Conservation (phyloP, 2,888 invertebrate species). For the Adelphocoris suturalis region DNA sequence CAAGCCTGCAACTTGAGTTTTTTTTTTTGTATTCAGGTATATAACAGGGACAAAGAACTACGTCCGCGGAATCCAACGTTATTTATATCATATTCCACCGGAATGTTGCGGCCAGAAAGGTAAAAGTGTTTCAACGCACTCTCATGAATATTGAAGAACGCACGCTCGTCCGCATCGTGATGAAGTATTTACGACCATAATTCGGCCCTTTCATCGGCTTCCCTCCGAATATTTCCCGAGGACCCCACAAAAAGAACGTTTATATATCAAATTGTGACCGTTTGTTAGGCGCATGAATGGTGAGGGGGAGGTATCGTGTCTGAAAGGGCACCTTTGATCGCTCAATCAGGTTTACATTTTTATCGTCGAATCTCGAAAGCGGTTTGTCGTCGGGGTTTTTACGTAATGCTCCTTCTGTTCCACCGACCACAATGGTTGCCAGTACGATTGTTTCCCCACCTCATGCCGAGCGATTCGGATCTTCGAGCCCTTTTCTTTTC, state of each 20-base stretch:
- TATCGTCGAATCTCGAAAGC: constrained; percentile 35
- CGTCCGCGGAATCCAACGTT: not conserved
- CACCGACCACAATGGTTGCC: not conserved
- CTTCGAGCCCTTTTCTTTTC: not conserved
- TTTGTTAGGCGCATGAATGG: constrained; percentile 10
- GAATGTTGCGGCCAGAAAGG: constrained; percentile 1
- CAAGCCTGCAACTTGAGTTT: too few relatives aligned
- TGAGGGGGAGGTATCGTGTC: not conserved
- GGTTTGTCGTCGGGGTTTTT: not conserved
- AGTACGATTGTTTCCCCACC: constrained; percentile 1
- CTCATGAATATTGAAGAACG: constrained; percentile 31
- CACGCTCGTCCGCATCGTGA: constrained; percentile 17
- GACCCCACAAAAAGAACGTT: constrained; percentile 1
- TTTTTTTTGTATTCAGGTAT: too few relatives aligned
- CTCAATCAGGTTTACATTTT: constrained; percentile 28
- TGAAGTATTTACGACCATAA: constrained; percentile 32
- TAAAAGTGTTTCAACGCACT: constrained; percentile 29
- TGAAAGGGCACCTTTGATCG: constrained; percentile 42
- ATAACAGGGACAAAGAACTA: not conserved
- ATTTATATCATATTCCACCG: not conserved
- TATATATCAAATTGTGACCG: constrained; percentile 21
- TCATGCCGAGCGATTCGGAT: not conserved
- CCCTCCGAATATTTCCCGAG: not conserved
- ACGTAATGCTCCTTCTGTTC: constrained; percentile 27
- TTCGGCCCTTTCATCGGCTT: not conserved